Evolutionary conservation across 1,140 invertebrate species (phyloP).

Genomic region (Halyomorpha halys): DNA sequence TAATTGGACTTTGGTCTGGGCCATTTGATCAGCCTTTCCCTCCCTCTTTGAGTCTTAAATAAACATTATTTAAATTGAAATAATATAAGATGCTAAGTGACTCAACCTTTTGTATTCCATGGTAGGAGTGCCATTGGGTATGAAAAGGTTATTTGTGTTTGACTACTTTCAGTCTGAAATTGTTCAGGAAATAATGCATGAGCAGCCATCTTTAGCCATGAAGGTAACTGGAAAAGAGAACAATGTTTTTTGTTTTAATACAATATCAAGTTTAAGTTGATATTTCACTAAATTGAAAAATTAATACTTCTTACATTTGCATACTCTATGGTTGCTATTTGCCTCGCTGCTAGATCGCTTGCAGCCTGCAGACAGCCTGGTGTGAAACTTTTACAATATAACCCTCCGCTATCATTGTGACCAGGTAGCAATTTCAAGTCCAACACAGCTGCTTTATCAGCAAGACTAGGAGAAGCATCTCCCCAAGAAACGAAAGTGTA

Average conservation of each 20-base stretch:
- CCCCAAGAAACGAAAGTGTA: constrained; percentile 33
- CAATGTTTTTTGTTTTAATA: not conserved
- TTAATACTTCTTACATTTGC: constrained; percentile 30
- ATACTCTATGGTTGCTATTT: constrained; percentile 31
- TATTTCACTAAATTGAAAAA: not conserved
- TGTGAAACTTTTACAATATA: constrained; percentile 28
- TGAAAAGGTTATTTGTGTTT: constrained; percentile 28
- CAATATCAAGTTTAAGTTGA: not conserved
- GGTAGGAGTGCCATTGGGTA: constrained; percentile 27
- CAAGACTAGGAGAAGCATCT: constrained; percentile 24
- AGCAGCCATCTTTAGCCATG: constrained; percentile 32
- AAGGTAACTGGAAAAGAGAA: constrained; percentile 30
- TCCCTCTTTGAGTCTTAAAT: no score
- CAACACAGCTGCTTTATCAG: constrained; percentile 29
- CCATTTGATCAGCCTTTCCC: no score
- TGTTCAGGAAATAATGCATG: constrained; percentile 33
- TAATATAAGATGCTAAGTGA: not conserved
- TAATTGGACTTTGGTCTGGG: no score
- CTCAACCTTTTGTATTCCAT: constrained; percentile 31
- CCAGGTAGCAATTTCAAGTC: constrained; percentile 30
- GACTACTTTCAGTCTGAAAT: constrained; percentile 31
- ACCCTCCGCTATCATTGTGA: constrained; percentile 25
- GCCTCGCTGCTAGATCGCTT: constrained; percentile 32
- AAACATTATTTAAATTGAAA: constrained; percentile 7
- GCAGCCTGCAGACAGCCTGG: constrained; percentile 31